phyloP scores from a whole-genome alignment of 2,888 invertebrate genomes.

The Anaspis maculata region DNA sequence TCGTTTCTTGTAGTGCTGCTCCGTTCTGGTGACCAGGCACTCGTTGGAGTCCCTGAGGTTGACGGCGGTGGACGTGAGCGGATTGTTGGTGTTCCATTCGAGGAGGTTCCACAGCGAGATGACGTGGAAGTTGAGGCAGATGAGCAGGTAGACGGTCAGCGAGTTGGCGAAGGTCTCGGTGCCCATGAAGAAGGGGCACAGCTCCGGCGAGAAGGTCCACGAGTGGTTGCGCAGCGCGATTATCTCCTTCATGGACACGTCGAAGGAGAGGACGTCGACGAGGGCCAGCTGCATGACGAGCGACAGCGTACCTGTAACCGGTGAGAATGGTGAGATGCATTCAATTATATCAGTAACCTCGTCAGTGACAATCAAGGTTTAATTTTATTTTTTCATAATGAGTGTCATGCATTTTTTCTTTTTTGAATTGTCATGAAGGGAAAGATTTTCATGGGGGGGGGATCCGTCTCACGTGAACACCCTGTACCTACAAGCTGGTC shows the following conservation, averaged over 20 bases:
- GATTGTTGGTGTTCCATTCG: constrained; percentile 33
- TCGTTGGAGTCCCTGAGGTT: constrained; percentile 28
- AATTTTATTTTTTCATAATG: too few relatives aligned
- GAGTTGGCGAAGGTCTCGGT: constrained; percentile 49
- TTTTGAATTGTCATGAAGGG: too few relatives aligned
- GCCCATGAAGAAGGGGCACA: constrained; percentile 49
- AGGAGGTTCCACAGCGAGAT: constrained; percentile 47
- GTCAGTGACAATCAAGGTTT: too few relatives aligned
- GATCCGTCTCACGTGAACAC: too few relatives aligned
- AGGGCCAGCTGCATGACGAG: constrained; percentile 47
- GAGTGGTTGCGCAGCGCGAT: constrained; percentile 45
- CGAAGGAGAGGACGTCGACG: constrained; percentile 45
- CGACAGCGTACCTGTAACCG: constrained; percentile 47
- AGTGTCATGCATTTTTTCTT: too few relatives aligned
- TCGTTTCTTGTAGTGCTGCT: constrained; percentile 45
- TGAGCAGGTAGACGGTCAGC: constrained; percentile 48
- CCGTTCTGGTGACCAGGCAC: constrained; percentile 30
- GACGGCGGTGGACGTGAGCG: constrained; percentile 25
- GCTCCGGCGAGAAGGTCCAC: constrained; percentile 46
- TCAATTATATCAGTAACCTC: too few relatives aligned
- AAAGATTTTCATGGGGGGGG: too few relatives aligned
- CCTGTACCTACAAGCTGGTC: too few relatives aligned
- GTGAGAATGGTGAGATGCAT: too few relatives aligned
- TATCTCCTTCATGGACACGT: constrained; percentile 46
- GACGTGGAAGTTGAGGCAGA: constrained; percentile 50